A percentile compares a stretch with the other conserved stretches of the same genome.
These are phyloP conservation scores for Propsilocerus akamusi DNA, from an alignment of 1,140 invertebrate genomes.

Conservation along the genomic window DNA sequence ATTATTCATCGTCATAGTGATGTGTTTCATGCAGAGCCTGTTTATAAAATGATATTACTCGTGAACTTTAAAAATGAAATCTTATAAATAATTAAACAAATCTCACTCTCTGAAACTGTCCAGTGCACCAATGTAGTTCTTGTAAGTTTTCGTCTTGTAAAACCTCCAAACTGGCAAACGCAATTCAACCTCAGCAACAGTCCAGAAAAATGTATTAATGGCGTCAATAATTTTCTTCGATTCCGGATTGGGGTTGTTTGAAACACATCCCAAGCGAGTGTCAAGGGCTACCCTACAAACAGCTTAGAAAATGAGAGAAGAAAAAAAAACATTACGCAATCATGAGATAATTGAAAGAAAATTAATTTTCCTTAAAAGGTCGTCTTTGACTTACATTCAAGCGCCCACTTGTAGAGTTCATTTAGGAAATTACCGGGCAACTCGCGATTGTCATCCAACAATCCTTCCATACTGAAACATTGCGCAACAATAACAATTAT, in stretches of 20 bases:
- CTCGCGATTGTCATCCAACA: slow-evolving; percentile 42
- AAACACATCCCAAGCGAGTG: slow-evolving; percentile 55
- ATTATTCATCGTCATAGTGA: slow-evolving; percentile 28
- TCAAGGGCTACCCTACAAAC: slow-evolving; percentile 64
- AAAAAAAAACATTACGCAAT: slow-evolving; percentile 6
- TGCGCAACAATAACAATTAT: background rate
- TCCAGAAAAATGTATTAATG: slow-evolving; percentile 62
- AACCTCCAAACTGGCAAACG: slow-evolving; percentile 64
- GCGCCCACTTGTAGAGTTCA: slow-evolving; percentile 72
- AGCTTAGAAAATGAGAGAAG: slow-evolving; percentile 30
- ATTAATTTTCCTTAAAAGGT: background rate
- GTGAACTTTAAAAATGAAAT: slow-evolving; percentile 11
- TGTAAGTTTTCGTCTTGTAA: slow-evolving; percentile 54
- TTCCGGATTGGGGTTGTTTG: slow-evolving; percentile 37
- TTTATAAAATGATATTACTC: slow-evolving; percentile 10
- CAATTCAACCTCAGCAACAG: slow-evolving; percentile 56
- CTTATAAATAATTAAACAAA: too few relatives aligned
- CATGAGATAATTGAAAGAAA: background rate
- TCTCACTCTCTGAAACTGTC: slow-evolving; percentile 48
- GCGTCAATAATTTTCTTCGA: slow-evolving; percentile 55
- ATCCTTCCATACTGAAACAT: slow-evolving; percentile 42
- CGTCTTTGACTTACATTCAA: slow-evolving; percentile 66
- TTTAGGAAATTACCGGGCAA: slow-evolving; percentile 57
- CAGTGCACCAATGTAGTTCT: slow-evolving; percentile 49
- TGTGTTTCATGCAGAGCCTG: slow-evolving; percentile 42